Evolutionary conservation across 2,113 vertebrate species (phyloP).

Genomic region (Myrmecophaga tridactyla): DNA sequence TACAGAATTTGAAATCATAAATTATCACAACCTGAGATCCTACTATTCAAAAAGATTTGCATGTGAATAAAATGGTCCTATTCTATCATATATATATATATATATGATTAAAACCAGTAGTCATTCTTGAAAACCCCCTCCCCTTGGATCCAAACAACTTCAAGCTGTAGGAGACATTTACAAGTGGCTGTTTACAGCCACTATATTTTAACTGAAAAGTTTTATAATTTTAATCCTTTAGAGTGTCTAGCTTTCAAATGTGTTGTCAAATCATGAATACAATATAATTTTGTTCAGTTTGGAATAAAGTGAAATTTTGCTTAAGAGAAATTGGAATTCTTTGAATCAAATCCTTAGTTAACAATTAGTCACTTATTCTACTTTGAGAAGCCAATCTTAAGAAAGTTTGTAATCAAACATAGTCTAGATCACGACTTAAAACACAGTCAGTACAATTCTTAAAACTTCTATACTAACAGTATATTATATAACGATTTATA

Average conservation of each 20-base stretch:
- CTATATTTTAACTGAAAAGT: neutral
- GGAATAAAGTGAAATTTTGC: conserved; percentile 37
- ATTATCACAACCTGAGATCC: neutral
- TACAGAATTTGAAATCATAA: conserved; percentile 31
- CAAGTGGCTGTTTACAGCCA: neutral
- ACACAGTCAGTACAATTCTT: conserved; percentile 14
- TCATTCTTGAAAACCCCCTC: conserved; percentile 1
- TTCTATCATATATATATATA: neutral
- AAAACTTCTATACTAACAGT: neutral
- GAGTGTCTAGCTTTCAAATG: neutral
- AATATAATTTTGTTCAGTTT: neutral
- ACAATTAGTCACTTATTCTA: neutral
- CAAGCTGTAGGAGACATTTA: neutral
- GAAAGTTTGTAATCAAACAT: conserved; percentile 1
- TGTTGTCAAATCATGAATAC: conserved; percentile 26
- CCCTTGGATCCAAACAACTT: neutral
- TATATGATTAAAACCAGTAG: neutral
- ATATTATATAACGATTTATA: neutral
- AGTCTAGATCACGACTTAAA: neutral
- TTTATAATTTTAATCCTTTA: conserved; percentile 23
- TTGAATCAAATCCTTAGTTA: neutral
- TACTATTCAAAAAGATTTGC: neutral
- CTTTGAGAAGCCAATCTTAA: neutral
- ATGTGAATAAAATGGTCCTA: neutral
- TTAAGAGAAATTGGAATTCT: conserved; percentile 27